A percentile compares a stretch with the other conserved stretches of the same genome.
phyloP scores from a whole-genome alignment of 2,888 invertebrate species.

The Rhyacophila evoluta region DNA sequence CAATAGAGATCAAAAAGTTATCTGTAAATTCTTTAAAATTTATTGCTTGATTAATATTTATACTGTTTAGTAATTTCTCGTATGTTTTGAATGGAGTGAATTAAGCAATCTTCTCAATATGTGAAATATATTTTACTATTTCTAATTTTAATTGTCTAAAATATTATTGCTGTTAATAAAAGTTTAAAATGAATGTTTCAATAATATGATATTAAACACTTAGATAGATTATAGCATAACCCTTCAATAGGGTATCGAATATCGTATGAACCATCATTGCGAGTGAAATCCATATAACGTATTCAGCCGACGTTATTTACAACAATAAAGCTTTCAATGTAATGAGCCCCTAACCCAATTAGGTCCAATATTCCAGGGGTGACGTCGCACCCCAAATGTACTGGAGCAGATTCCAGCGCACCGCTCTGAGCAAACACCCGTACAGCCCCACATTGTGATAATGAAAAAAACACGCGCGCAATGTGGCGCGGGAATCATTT shows the following conservation, averaged over 20 bases:
- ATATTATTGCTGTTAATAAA: no score
- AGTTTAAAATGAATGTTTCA: no score
- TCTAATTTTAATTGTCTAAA: no score
- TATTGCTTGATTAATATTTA: no score
- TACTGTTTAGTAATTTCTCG: no score
- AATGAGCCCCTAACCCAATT: constrained; percentile 55
- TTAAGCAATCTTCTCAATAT: no score
- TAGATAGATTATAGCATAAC: neutral
- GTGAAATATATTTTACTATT: no score
- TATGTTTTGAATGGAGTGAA: no score
- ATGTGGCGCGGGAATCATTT: constrained; percentile 27
- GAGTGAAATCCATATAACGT: constrained; percentile 39
- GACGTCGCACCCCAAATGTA: constrained; percentile 42
- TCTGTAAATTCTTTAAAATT: no score
- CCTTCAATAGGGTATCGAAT: neutral
- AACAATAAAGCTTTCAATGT: constrained; percentile 55
- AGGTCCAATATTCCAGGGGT: constrained; percentile 44
- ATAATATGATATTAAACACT: no score
- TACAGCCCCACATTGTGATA: constrained; percentile 23
- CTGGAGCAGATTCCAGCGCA: constrained; percentile 29
- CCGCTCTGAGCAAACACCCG: constrained; percentile 35
- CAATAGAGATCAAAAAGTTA: no score
- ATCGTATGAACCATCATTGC: constrained; percentile 41
- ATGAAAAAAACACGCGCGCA: constrained; percentile 37
- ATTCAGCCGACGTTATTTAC: constrained; percentile 52